Percentiles rank a stretch among this genome's conserved stretches.
These are phyloP conservation scores for Ammodytes marinus DNA, from an alignment of 2,113 vertebrate genomes.

Conservation along the genomic window DNA sequence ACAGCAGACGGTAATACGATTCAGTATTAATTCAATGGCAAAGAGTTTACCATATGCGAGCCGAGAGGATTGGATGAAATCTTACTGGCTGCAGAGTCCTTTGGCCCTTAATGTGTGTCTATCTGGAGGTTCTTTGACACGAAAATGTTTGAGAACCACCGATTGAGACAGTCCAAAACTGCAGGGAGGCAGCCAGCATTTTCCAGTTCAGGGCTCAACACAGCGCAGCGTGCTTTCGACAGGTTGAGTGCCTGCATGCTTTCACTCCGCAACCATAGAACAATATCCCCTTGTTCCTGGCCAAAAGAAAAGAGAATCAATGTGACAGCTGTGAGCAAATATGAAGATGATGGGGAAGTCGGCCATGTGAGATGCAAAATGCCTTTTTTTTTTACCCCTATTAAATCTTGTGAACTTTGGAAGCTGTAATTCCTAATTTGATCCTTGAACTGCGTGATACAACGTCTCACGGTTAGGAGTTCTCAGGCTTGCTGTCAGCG, in stretches of 20 bases:
- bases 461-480: conserved; percentile 57
- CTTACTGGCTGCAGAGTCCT: conserved; percentile 17
- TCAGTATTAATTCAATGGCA: background rate
- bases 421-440: conserved; percentile 77
- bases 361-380: conserved; percentile 70
- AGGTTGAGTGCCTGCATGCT: conserved; percentile 78
- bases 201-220: conserved; percentile 72
- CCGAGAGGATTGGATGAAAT: conserved; percentile 9
- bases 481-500: conserved; percentile 53
- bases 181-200: conserved; percentile 68
- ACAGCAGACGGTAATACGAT: conserved; percentile 8
- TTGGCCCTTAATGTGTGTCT: conserved; percentile 28
- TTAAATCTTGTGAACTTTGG: conserved; percentile 66
- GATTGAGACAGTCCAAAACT: conserved; percentile 66
- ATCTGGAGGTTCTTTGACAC: conserved; percentile 51
- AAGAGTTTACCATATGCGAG: conserved; percentile 6
- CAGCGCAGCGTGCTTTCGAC: conserved; percentile 69
- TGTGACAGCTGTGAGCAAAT: conserved; percentile 78
- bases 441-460: conserved; percentile 57
- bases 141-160: conserved; percentile 61
- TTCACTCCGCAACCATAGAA: conserved; percentile 74
- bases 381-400: conserved; percentile 8
- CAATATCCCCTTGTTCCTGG: conserved; percentile 74
- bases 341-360: conserved; percentile 71
- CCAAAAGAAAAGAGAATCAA: conserved; percentile 65